These are phyloP conservation scores for Drosophila orena DNA, from an alignment of 1,140 invertebrate species.

Conservation along the genomic window DNA sequence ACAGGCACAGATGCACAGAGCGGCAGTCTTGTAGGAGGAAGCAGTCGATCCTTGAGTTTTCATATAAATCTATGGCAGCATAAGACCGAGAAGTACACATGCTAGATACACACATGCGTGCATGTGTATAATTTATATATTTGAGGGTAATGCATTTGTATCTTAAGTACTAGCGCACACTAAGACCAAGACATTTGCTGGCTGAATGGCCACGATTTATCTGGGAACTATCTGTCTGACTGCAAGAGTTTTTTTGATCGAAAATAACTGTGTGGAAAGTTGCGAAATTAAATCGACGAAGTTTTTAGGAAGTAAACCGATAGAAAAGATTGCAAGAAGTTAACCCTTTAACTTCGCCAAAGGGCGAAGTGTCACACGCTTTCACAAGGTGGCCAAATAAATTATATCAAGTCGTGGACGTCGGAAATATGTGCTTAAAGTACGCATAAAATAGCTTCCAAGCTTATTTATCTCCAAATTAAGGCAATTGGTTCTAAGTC, in stretches of 20 bases:
- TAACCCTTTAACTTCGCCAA: not conserved
- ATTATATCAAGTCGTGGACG: too few relatives aligned
- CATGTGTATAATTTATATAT: not conserved
- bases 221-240: constrained; percentile 16
- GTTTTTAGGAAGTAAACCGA: not conserved
- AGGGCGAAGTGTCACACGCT: too few relatives aligned
- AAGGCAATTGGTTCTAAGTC: too few relatives aligned
- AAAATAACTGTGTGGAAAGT: constrained; percentile 21
- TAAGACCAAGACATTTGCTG: constrained; percentile 38
- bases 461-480: too few relatives aligned
- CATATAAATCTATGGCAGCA: constrained; percentile 69
- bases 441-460: too few relatives aligned
- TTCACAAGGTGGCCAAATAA: too few relatives aligned
- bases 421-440: too few relatives aligned
- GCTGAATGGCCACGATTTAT: constrained; percentile 50
- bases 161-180: constrained; percentile 28
- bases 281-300: not conserved
- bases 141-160: not conserved
- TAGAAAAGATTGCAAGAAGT: not conserved
- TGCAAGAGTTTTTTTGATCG: constrained; percentile 12
- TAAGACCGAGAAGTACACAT: constrained; percentile 19
- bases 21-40: constrained; percentile 17
- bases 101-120: constrained; percentile 7
- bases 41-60: constrained; percentile 69
- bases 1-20: constrained; percentile 46